Conservation (phyloP, 2,888 invertebrate species). For the Plagodis pulveraria region DNA sequence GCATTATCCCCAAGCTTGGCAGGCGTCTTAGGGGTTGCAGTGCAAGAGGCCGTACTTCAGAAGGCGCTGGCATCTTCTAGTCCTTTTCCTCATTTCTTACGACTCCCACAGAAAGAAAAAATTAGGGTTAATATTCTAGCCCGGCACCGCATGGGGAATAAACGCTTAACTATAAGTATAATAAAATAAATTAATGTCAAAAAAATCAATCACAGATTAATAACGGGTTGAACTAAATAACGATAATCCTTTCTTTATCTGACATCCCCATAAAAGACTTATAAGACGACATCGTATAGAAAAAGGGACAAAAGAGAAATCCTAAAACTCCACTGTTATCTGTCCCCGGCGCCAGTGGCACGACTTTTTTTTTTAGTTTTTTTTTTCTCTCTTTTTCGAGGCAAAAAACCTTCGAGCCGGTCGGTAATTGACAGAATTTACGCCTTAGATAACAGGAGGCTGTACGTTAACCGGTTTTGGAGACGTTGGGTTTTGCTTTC, state of each 20-base stretch:
- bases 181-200: constrained; percentile 23
- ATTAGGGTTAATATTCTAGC: no score
- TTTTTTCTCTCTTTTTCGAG: constrained; percentile 29
- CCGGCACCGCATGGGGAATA: no score
- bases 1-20: no score
- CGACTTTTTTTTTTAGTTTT: constrained; percentile 35
- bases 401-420: constrained; percentile 44
- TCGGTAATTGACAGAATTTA: constrained; percentile 75
- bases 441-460: constrained; percentile 63
- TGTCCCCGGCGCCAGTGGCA: constrained; percentile 68
- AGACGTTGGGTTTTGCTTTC: constrained; percentile 30
- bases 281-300: constrained; percentile 41
- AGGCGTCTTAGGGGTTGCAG: no score
- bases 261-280: constrained; percentile 59
- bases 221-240: constrained; percentile 25
- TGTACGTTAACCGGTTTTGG: constrained; percentile 36
- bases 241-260: constrained; percentile 34
- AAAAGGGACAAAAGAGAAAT: constrained; percentile 58
- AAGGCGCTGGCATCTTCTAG: no score
- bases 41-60: no score
- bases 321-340: constrained; percentile 61
- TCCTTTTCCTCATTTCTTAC: no score
- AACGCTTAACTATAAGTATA: neutral
- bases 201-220: constrained; percentile 29
- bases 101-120: no score